These are phyloP conservation scores for Eupithecia insigniata DNA, from an alignment of 2,888 invertebrate species.

Conservation along the genomic window DNA sequence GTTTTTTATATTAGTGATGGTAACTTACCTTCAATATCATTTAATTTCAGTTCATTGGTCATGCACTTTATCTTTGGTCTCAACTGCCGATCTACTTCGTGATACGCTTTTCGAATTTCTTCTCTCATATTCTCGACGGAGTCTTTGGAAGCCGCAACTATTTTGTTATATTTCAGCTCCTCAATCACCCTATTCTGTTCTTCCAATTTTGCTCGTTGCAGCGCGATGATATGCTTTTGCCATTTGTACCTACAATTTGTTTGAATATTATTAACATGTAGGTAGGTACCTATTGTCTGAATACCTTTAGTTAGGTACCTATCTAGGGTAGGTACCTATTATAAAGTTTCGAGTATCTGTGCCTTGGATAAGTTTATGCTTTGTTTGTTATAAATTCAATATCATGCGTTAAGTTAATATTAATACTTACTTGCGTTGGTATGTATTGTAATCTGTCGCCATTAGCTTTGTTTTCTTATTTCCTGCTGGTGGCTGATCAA, in stretches of 20 bases:
- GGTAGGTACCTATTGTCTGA: no score
- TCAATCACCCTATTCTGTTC: conserved; percentile 90
- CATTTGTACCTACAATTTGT: conserved; percentile 83
- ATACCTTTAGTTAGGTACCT: no score
- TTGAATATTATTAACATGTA: not conserved
- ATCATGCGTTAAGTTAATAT: not conserved
- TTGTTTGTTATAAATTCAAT: not conserved
- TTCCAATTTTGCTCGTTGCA: conserved; percentile 88
- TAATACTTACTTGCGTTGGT: conserved; percentile 70
- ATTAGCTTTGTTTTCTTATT: conserved; percentile 60
- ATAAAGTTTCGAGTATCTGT: not conserved
- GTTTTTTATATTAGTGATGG: not conserved
- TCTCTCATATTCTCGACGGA: conserved; percentile 84
- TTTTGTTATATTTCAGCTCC: conserved; percentile 88
- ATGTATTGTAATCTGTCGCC: conserved; percentile 69
- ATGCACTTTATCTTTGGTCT: conserved; percentile 84
- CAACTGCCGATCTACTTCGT: conserved; percentile 81
- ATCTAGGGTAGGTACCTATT: not conserved
- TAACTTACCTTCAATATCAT: conserved; percentile 72
- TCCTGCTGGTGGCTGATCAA: conserved; percentile 50
- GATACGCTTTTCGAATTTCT: conserved; percentile 83
- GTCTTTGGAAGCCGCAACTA: conserved; percentile 86
- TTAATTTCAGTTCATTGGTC: conserved; percentile 75
- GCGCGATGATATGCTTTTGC: conserved; percentile 89
- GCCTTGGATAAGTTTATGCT: not conserved